phyloP scores from a whole-genome alignment of 2,113 vertebrate species.

The Butorides virescens region DNA sequence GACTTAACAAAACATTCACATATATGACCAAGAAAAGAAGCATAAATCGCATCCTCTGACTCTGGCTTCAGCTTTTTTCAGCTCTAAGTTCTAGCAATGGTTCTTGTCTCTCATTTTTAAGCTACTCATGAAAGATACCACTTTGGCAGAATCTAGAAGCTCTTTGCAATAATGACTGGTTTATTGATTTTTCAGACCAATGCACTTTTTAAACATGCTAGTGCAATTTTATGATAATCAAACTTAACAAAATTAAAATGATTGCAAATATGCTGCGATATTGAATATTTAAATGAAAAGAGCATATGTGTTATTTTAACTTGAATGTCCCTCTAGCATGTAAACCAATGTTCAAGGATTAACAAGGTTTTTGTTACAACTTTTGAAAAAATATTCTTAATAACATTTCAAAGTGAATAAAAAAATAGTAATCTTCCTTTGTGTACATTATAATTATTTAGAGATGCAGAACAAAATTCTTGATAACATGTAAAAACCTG shows the following conservation, averaged over 20 bases:
- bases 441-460: background rate
- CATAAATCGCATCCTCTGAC: background rate
- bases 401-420: background rate
- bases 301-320: background rate
- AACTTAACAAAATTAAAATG: background rate
- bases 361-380: background rate
- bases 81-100: background rate
- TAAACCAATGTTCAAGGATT: background rate
- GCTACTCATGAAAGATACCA: background rate
- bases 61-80: background rate
- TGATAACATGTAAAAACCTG: background rate
- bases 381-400: background rate
- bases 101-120: background rate
- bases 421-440: background rate
- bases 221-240: background rate
- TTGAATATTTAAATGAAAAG: background rate
- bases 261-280: background rate
- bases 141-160: background rate
- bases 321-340: background rate
- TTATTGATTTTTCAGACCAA: background rate
- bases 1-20: background rate
- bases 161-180: background rate
- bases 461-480: background rate
- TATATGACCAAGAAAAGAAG: background rate
- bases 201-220: background rate